Conservation (phyloP, 2,797 vertebrate species). For the Poliocrania exsul region DNA sequence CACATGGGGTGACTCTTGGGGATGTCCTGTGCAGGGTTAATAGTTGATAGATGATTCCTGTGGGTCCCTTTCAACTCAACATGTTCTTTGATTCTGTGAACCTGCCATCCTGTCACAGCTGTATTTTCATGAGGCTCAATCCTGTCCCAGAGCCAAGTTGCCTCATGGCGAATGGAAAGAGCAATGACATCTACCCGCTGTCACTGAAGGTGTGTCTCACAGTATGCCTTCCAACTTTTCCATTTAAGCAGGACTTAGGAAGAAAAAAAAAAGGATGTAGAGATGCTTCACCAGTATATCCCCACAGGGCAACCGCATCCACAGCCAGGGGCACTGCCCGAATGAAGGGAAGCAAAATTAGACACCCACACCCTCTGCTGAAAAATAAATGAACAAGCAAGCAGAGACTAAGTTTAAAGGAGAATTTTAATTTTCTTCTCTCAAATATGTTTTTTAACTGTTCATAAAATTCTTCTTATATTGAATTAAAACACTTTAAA, state of each 20-base stretch:
- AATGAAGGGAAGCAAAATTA: neutral
- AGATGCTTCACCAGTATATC: neutral
- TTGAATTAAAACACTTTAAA: neutral
- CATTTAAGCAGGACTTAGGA: neutral
- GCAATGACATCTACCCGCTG: fast-evolving
- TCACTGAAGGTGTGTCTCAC: neutral
- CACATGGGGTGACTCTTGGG: too few species aligned
- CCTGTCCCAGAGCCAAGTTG: neutral
- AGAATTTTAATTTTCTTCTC: neutral
- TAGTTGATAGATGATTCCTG: too few species aligned
- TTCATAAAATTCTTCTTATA: neutral
- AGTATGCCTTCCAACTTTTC: neutral
- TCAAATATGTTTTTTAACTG: neutral
- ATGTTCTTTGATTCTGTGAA: neutral
- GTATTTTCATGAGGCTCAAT: fast-evolving
- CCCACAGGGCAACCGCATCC: neutral
- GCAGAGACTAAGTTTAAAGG: neutral
- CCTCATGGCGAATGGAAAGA: neutral
- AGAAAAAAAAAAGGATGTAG: neutral
- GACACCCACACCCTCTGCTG: neutral
- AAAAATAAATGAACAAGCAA: neutral
- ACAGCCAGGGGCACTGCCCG: neutral
- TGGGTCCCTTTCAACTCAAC: neutral
- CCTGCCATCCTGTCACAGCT: neutral
- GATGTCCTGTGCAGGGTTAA: too few species aligned